phyloP scores from a whole-genome alignment of 92 coral and sea anemone species.

The Epizoanthus scotinus region DNA sequence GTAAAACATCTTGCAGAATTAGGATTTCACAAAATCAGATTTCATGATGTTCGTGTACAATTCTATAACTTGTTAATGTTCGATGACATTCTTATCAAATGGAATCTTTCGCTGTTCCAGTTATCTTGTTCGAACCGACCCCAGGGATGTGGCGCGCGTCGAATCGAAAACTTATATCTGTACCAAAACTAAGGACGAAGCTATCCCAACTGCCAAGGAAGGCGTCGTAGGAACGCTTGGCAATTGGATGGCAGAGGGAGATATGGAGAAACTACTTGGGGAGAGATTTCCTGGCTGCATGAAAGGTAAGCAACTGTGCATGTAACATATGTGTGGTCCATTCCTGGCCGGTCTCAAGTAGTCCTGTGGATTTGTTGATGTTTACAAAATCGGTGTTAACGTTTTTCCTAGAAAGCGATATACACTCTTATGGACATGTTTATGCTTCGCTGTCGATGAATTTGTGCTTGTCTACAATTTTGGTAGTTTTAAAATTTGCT shows the following conservation, averaged over 20 bases:
- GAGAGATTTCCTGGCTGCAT: conserved; percentile 82
- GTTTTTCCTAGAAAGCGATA: too few relatives aligned
- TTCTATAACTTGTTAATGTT: background rate
- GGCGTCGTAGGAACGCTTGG: conserved; percentile 73
- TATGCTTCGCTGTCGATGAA: too few relatives aligned
- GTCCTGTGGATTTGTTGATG: too few relatives aligned
- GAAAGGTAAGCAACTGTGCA: conserved; percentile 58
- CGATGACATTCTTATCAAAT: background rate
- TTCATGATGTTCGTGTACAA: background rate
- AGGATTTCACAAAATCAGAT: background rate
- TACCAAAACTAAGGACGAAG: conserved; percentile 65
- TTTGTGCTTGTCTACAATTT: too few relatives aligned
- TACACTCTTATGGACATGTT: too few relatives aligned
- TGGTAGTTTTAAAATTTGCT: too few relatives aligned
- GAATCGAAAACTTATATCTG: conserved; percentile 87
- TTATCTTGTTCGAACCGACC: conserved; percentile 83
- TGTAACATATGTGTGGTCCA: too few relatives aligned
- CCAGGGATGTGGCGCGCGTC: conserved; percentile 90
- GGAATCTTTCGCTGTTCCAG: conserved; percentile 40
- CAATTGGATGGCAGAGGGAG: conserved; percentile 76
- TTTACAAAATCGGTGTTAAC: too few relatives aligned
- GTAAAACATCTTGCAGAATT: background rate
- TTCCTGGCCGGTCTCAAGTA: too few relatives aligned
- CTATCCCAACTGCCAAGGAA: conserved; percentile 69
- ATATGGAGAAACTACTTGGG: conserved; percentile 58